Percentiles rank a stretch among this genome's conserved stretches.
Conservation (phyloP, 2,113 vertebrate species). For the Cochlearius cochlearius region DNA sequence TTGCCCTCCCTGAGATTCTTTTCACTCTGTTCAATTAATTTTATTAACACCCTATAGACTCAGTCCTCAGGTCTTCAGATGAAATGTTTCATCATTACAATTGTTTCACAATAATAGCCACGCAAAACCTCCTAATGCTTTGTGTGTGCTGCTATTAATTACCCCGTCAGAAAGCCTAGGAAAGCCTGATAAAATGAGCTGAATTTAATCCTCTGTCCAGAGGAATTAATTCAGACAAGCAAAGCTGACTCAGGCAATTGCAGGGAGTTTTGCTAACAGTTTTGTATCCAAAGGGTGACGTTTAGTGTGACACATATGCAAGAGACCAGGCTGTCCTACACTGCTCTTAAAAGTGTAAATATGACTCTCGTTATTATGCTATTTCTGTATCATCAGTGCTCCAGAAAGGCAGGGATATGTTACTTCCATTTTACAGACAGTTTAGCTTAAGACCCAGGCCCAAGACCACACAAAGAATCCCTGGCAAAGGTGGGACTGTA, state of each 20-base stretch:
- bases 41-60: background rate
- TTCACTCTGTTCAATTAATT: slow-evolving; percentile 2
- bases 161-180: background rate
- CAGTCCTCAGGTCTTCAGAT: background rate
- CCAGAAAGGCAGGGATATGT: background rate
- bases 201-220: background rate
- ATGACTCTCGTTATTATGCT: background rate
- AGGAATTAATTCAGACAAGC: background rate
- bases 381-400: background rate
- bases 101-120: background rate
- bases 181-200: background rate
- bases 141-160: background rate
- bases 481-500: background rate
- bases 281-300: background rate
- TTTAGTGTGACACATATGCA: background rate
- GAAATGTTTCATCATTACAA: background rate
- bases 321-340: background rate
- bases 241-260: background rate
- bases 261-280: background rate
- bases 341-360: background rate
- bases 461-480: background rate
- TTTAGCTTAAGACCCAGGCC: background rate
- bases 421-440: background rate
- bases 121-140: background rate
- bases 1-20: background rate